Evolutionary conservation across 2,888 invertebrate genomes (phyloP).

Genomic region (Ormyrus labotus): DNA sequence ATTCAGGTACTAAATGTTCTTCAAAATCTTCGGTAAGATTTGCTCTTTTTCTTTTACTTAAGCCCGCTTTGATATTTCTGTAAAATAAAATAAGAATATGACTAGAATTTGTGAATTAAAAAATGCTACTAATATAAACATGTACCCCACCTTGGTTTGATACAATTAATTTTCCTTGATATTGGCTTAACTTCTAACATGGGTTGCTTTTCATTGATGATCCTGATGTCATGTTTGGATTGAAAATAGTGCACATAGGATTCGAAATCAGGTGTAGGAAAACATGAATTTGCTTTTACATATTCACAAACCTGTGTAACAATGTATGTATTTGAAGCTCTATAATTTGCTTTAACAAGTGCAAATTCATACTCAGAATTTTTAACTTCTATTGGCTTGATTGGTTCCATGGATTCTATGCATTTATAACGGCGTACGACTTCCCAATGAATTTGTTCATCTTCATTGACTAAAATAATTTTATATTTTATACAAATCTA

Average conservation of each 20-base stretch:
- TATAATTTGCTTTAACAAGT: conserved; percentile 93
- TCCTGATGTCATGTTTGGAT: conserved; percentile 83
- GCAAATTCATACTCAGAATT: conserved; percentile 82
- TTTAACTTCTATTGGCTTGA: conserved; percentile 77
- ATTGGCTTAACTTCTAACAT: conserved; percentile 88
- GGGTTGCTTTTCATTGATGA: conserved; percentile 83
- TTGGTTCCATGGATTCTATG: conserved; percentile 72
- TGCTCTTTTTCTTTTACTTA: conserved; percentile 74
- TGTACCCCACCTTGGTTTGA: conserved; percentile 76
- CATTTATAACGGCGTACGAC: conserved; percentile 77
- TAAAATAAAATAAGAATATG: conserved; percentile 42
- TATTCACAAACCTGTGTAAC: conserved; percentile 84
- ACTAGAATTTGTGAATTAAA: neutral
- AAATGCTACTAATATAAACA: neutral
- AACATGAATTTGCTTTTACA: conserved; percentile 81
- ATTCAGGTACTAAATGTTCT: conserved; percentile 90
- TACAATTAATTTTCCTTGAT: conserved; percentile 79
- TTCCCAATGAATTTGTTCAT: conserved; percentile 80
- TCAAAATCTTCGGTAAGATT: conserved; percentile 77
- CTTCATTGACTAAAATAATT: conserved; percentile 61
- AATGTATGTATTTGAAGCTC: conserved; percentile 78
- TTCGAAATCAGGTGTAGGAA: conserved; percentile 80
- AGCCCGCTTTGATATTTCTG: conserved; percentile 70
- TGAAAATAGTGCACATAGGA: conserved; percentile 87
- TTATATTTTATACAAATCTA: neutral